A percentile compares a stretch with the other conserved stretches of the same genome.
These are phyloP conservation scores for Archips crataeganus DNA, from an alignment of 2,888 invertebrate species.

Conservation along the genomic window DNA sequence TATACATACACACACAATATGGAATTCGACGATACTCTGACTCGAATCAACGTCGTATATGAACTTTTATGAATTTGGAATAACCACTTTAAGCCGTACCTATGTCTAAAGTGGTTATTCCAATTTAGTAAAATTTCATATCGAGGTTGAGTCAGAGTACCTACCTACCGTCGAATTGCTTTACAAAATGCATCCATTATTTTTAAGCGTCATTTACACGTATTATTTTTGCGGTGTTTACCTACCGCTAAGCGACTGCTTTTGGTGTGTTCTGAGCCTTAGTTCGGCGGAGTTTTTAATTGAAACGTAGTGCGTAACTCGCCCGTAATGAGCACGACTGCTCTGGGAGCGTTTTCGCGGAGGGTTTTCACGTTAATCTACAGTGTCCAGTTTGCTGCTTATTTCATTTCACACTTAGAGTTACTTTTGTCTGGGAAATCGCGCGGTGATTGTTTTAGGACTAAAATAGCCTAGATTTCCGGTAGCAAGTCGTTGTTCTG, in stretches of 20 bases:
- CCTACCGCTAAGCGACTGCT: background rate
- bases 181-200: too few relatives aligned
- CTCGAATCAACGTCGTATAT: too few relatives aligned
- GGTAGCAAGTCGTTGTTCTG: background rate
- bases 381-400: background rate
- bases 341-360: constrained; percentile 51
- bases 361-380: constrained; percentile 21
- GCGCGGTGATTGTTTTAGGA: background rate
- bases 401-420: background rate
- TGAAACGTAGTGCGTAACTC: constrained; percentile 78
- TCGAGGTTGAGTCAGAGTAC: too few relatives aligned
- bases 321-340: constrained; percentile 61
- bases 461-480: background rate
- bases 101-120: too few relatives aligned
- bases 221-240: too few relatives aligned
- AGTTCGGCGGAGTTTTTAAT: constrained; percentile 72
- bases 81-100: too few relatives aligned
- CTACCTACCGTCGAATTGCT: too few relatives aligned
- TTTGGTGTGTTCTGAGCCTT: constrained; percentile 46
- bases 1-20: too few relatives aligned
- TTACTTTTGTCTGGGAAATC: background rate
- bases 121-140: too few relatives aligned
- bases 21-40: too few relatives aligned
- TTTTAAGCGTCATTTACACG: too few relatives aligned
- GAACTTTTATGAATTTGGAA: too few relatives aligned